Evolutionary conservation across 2,888 invertebrate species (phyloP), one percentile per base, ranked within the genome.

Genomic region (Cataglyphis altisquamis): DNA sequence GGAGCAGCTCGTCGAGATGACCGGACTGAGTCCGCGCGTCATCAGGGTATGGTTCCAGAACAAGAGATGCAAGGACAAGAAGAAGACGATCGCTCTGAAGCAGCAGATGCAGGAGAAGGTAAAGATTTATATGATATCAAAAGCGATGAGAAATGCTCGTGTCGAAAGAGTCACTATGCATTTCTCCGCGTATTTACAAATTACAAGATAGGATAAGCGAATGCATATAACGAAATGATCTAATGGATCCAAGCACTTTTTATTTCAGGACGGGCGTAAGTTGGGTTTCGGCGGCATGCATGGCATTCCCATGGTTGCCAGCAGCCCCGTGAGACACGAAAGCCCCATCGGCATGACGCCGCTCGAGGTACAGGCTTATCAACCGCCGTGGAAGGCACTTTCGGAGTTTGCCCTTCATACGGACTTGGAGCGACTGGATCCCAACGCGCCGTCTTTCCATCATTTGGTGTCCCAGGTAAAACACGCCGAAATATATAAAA

Each of bases 1-100:
- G 96, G 99, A 99, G 95, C 99, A 99, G 95, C 96, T 99, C 87
- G 99, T 99, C 62, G 99, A 99, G 95, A 99, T 99, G 99, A 99
- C 99, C 21, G 97, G 98, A 0, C 97, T 99, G 74, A 99, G 98
- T 92, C 99, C 99, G 29, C 96, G 99, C 21, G 99, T 99, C 91
- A 99, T 99, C 94, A 96, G 99, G 93, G 99, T 99, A 84, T 99
- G 99, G 99, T 99, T 99, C 96, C 99, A 99, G 95, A 99, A 99
- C 95, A 99, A 99, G 95, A 96, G 99, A 88, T 99, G 99, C 96
- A 99, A 99, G 95, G 99, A 99, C 95, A 99, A 99, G 96, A 99
- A 99, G 96, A 98, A 98, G 95, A 99, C 98, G 78, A 97, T 99
- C 73, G 97, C 99, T 93, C 97, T 99, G 96, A 99, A 99, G 95